phyloP scores from a whole-genome alignment of 2,113 vertebrate genomes.

The Alces alces region DNA sequence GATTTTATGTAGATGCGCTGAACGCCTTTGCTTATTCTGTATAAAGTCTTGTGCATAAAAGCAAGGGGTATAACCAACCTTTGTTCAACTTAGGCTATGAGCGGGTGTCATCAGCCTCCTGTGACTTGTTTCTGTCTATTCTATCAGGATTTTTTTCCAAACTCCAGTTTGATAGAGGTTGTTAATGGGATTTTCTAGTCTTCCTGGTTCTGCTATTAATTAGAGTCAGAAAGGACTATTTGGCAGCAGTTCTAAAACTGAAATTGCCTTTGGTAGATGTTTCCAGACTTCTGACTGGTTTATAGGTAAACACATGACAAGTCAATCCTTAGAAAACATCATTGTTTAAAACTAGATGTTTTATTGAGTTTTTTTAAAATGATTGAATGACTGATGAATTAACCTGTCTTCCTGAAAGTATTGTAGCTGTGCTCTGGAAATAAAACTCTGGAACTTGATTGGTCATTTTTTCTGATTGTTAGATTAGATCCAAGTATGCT shows the following conservation, averaged over 20 bases:
- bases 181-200: constrained; percentile 1
- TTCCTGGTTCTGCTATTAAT: not conserved
- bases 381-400: not conserved
- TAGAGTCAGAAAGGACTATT: not conserved
- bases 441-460: not conserved
- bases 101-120: not conserved
- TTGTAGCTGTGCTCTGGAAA: not conserved
- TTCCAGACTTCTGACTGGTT: constrained; percentile 22
- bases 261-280: constrained; percentile 7
- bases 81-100: not conserved
- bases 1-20: not conserved
- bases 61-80: not conserved
- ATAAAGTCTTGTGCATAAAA: not conserved
- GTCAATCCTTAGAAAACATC: not conserved
- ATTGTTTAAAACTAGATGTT: constrained; percentile 2
- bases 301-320: not conserved
- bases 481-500: not conserved
- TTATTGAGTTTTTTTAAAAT: not conserved
- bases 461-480: not conserved
- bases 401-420: constrained; percentile 9
- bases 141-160: not conserved
- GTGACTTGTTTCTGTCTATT: not conserved
- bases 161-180: not conserved
- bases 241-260: not conserved
- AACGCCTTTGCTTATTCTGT: not conserved